A percentile compares a stretch with the other conserved stretches of the same genome.
Conservation (phyloP, 92 coral and sea anemone species). For the Palythoa heliodiscus region DNA sequence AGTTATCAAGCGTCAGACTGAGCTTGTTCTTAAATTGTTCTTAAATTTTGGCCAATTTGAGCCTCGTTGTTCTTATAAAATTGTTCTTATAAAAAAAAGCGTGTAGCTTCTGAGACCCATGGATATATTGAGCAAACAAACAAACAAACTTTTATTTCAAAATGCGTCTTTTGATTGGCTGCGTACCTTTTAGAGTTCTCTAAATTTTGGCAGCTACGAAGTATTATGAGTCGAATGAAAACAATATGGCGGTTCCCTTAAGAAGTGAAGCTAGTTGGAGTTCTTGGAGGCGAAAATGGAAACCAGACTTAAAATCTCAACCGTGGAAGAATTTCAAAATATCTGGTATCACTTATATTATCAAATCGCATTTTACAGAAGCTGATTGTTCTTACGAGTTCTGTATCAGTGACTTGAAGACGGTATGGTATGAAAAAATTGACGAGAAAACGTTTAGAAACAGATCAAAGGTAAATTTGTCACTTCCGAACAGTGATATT, state of each 20-base stretch:
- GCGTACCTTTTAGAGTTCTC: background rate
- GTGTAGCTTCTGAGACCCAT: too few species aligned
- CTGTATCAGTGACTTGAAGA: conserved; percentile 78
- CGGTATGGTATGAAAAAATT: conserved; percentile 76
- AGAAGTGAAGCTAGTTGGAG: conserved; percentile 57
- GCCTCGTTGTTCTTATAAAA: too few species aligned
- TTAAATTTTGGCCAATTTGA: too few species aligned
- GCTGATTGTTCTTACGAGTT: conserved; percentile 72
- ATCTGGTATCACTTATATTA: conserved; percentile 47
- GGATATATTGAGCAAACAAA: too few species aligned
- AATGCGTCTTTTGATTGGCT: background rate
- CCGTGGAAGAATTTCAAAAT: conserved; percentile 83
- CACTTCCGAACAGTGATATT: background rate
- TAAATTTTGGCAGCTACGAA: conserved; percentile 12
- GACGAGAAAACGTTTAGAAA: conserved; percentile 60
- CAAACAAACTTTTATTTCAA: too few species aligned
- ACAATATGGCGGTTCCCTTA: conserved; percentile 67
- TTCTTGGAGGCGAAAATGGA: conserved; percentile 68
- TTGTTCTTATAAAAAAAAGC: too few species aligned
- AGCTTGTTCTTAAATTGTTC: too few species aligned
- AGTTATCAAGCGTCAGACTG: too few species aligned
- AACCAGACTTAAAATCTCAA: conserved; percentile 75
- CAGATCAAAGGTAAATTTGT: conserved; percentile 70
- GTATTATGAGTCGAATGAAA: background rate
- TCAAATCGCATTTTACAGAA: conserved; percentile 79